Conservation (phyloP, 2,888 invertebrate genomes). For the Galerucella nymphaeae region DNA sequence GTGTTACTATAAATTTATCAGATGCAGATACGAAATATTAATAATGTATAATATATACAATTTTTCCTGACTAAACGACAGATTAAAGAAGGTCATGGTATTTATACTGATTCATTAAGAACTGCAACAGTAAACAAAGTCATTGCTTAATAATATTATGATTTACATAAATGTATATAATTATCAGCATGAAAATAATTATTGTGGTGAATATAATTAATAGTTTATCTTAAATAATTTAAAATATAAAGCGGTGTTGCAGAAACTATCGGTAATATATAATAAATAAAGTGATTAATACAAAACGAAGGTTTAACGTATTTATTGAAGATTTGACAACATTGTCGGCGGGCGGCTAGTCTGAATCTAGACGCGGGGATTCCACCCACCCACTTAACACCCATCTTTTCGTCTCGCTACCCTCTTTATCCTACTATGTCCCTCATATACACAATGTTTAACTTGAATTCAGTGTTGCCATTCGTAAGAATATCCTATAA, state of each 20-base stretch:
- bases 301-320: too few relatives aligned
- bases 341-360: conserved; percentile 53
- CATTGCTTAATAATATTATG: not conserved
- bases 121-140: not conserved
- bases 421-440: conserved; percentile 14
- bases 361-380: conserved; percentile 57
- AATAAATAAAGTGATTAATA: too few relatives aligned
- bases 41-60: not conserved
- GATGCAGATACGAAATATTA: not conserved
- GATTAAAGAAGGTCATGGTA: conserved; percentile 5
- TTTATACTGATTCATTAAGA: not conserved
- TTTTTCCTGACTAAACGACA: not conserved
- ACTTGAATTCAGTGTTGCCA: conserved; percentile 1
- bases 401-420: conserved; percentile 44
- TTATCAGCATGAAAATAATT: not conserved
- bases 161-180: not conserved
- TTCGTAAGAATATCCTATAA: not conserved
- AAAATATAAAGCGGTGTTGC: too few relatives aligned
- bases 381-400: conserved; percentile 45
- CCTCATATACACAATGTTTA: not conserved
- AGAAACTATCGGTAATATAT: too few relatives aligned
- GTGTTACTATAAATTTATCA: not conserved
- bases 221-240: not conserved
- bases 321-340: conserved; percentile 21
- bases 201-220: not conserved